phyloP scores from a whole-genome alignment of 2,888 invertebrate genomes.

The Octodonta nipae region DNA sequence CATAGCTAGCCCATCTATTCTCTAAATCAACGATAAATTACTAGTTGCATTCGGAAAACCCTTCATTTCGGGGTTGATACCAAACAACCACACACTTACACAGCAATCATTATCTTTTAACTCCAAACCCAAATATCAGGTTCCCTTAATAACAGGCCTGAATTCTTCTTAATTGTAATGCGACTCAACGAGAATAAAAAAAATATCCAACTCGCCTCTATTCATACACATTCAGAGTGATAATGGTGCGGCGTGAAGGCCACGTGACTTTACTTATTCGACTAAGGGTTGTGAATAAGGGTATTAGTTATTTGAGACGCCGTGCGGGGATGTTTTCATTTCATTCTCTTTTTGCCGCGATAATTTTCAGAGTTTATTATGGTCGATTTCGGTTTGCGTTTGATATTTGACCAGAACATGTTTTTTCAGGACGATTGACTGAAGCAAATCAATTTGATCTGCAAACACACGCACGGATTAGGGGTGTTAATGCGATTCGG shows the following conservation, averaged over 20 bases:
- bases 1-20: no score
- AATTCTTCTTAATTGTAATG: slow-evolving; percentile 17
- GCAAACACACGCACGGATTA: no score
- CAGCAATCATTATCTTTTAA: neutral
- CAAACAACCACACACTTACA: neutral
- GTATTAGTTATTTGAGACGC: slow-evolving; percentile 31
- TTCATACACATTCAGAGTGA: slow-evolving; percentile 21
- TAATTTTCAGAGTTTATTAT: slow-evolving; percentile 22
- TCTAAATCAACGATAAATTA: neutral
- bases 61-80: neutral
- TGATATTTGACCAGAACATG: slow-evolving; percentile 23
- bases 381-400: slow-evolving; percentile 25
- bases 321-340: slow-evolving; percentile 34
- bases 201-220: slow-evolving; percentile 16
- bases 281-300: slow-evolving; percentile 22
- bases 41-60: neutral
- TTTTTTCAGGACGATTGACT: slow-evolving; percentile 3
- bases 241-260: slow-evolving; percentile 20
- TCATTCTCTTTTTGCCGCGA: slow-evolving; percentile 32
- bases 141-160: slow-evolving; percentile 18
- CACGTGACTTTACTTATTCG: slow-evolving; percentile 28
- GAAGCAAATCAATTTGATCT: neutral
- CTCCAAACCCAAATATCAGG: slow-evolving; percentile 13
- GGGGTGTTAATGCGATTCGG: no score
- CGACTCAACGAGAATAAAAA: no score